Evolutionary conservation across 2,888 invertebrate species (phyloP).

Genomic region (Eupithecia vulgata): DNA sequence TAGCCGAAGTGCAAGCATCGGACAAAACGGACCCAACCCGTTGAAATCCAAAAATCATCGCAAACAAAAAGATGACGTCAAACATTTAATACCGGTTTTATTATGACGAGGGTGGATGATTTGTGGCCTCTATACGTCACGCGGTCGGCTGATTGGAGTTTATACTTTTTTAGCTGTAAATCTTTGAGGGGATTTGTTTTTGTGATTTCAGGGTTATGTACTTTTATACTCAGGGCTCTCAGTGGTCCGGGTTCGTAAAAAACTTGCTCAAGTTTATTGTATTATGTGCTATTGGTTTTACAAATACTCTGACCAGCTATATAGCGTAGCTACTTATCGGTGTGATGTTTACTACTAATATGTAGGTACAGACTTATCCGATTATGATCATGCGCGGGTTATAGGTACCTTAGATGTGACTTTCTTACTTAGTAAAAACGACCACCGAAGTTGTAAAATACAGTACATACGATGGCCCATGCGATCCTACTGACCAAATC

Average conservation of each 20-base stretch:
- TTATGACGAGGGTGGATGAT: slow-evolving; percentile 70
- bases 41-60: background rate
- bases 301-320: background rate
- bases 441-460: background rate
- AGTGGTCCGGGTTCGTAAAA: background rate
- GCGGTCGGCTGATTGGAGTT: slow-evolving; percentile 49
- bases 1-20: too few species aligned
- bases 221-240: background rate
- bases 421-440: background rate
- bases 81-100: slow-evolving; percentile 56
- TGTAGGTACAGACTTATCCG: too few species aligned
- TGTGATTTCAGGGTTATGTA: slow-evolving; percentile 15
- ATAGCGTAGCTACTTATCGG: too few species aligned
- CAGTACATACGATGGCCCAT: background rate
- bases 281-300: background rate
- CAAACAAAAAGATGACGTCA: slow-evolving; percentile 42
- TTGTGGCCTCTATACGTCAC: slow-evolving; percentile 52
- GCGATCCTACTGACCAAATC: background rate
- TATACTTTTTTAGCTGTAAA: slow-evolving; percentile 33
- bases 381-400: too few species aligned
- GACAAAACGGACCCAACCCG: background rate
- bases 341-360: too few species aligned
- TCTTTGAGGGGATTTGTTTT: slow-evolving; percentile 29
- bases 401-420: too few species aligned
- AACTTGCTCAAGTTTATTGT: background rate